These are phyloP conservation scores for Lithobates pipiens DNA, from an alignment of 2,797 vertebrate genomes.

Conservation along the genomic window DNA sequence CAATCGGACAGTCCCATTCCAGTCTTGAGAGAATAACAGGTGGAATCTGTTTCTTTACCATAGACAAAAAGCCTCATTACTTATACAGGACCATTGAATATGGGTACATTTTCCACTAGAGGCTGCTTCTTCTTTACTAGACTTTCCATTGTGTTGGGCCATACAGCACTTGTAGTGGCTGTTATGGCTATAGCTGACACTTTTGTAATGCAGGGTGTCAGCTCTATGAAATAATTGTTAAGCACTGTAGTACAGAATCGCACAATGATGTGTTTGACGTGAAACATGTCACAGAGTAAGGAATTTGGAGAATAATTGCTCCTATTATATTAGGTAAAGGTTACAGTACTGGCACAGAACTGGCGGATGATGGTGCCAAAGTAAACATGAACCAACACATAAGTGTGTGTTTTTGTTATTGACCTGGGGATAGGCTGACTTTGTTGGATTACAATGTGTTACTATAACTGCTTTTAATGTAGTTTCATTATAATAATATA, in stretches of 20 bases:
- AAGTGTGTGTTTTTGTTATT: constrained; percentile 43
- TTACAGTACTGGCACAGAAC: constrained; percentile 45
- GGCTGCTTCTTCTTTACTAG: too few relatives aligned
- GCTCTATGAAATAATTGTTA: too few relatives aligned
- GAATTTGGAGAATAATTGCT: constrained; percentile 46
- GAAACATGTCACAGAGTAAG: not conserved
- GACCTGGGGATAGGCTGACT: constrained; percentile 25
- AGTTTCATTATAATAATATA: not conserved
- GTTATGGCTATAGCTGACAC: too few relatives aligned
- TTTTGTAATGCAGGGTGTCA: too few relatives aligned
- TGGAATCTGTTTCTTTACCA: too few relatives aligned
- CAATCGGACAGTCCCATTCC: too few relatives aligned
- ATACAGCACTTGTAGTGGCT: too few relatives aligned
- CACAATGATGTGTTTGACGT: constrained; percentile 4
- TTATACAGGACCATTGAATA: too few relatives aligned
- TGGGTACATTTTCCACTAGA: too few relatives aligned
- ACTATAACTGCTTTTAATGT: constrained; percentile 26
- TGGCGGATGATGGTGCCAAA: constrained; percentile 27
- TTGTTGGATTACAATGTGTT: constrained; percentile 32
- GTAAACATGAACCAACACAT: constrained; percentile 48
- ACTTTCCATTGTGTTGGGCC: too few relatives aligned
- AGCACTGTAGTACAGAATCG: not conserved
- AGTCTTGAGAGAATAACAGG: too few relatives aligned
- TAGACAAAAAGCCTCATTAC: too few relatives aligned
- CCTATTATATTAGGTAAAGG: constrained; percentile 47